Evolutionary conservation across 2,888 invertebrate species (phyloP), one percentile per base, ranked within the genome.

Genomic region (Digitonthophagus gazella): DNA sequence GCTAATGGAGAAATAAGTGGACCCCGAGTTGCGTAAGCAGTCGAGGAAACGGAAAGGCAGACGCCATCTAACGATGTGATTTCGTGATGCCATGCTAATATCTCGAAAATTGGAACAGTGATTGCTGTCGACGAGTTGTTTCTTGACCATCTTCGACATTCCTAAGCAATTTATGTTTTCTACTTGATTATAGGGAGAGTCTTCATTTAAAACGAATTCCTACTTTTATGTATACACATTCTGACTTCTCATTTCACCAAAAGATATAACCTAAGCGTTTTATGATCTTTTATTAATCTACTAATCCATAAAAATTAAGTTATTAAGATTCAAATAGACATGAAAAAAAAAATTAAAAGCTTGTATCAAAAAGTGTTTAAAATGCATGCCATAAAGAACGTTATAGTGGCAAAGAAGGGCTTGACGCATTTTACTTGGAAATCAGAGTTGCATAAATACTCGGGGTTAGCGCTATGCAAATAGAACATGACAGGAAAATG

Each of bases 401-500:
- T 44, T 44, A 44, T 44, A 44, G 6, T 44, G 6, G 11, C 6
- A 44, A 44, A 44, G 11, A 44, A 44, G 22, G 22, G 28, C 28
- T n/a, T n/a, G n/a, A 44, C 6, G 11, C 28, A 44, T 44, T 44
- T 44, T 44, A 44, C 28, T 44, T 44, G 28, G 6, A 44, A 44
- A 44, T 44, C 11, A 44, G 8, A 44, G 11, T 44, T 44, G 28
- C 28, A 44, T 44, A 44, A 44, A 44, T 44, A 44, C 28, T 44
- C 6, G 61, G 18, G 20, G 19, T 16, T 61, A 18, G 69, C 64
- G 44, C 20, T 69, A 73, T 71, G 72, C 72, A 72, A 74, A 74
- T 73, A 64, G 64, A 74, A 75, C 78, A 77, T 76, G 78, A 77
- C 77, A 76, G 76, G 77, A 77, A 79, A 79, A 79, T 78, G 75